Conservation (phyloP, 2,113 vertebrate species). For the Nettapus auritus region DNA sequence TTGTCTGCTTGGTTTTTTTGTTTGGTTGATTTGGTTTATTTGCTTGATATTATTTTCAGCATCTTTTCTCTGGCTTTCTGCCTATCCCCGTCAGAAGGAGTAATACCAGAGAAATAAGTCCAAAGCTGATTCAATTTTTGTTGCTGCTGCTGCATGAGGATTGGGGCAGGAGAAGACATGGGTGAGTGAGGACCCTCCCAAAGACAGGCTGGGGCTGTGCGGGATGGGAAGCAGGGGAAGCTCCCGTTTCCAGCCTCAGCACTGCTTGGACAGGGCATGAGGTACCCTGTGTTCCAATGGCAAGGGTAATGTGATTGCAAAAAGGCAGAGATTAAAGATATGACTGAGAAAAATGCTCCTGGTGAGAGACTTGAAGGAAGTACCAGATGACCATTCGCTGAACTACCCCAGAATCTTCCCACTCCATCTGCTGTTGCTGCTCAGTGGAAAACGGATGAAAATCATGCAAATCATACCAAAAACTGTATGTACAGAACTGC, state of each 20-base stretch:
- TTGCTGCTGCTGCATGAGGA: rapidly evolving
- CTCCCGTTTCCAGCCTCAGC: background rate
- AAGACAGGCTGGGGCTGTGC: background rate
- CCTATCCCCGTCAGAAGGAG: background rate
- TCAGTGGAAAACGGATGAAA: background rate
- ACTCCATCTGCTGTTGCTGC: background rate
- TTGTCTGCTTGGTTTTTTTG: background rate
- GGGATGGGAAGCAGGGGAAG: background rate
- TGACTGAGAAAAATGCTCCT: background rate
- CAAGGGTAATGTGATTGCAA: background rate
- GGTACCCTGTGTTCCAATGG: background rate
- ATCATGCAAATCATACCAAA: background rate
- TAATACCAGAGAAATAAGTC: background rate
- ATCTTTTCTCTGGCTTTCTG: background rate
- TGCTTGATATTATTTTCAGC: background rate
- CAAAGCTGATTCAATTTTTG: background rate
- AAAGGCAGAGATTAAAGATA: background rate
- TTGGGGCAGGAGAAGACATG: background rate
- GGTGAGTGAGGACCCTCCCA: background rate
- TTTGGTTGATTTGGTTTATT: rapidly evolving
- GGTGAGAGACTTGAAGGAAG: background rate
- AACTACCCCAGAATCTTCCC: background rate
- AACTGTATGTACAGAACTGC: background rate
- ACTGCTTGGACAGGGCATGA: background rate
- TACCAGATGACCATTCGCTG: background rate